These are phyloP conservation scores for Gymnocheta viridis DNA, from an alignment of 2,888 invertebrate species.

Conservation along the genomic window DNA sequence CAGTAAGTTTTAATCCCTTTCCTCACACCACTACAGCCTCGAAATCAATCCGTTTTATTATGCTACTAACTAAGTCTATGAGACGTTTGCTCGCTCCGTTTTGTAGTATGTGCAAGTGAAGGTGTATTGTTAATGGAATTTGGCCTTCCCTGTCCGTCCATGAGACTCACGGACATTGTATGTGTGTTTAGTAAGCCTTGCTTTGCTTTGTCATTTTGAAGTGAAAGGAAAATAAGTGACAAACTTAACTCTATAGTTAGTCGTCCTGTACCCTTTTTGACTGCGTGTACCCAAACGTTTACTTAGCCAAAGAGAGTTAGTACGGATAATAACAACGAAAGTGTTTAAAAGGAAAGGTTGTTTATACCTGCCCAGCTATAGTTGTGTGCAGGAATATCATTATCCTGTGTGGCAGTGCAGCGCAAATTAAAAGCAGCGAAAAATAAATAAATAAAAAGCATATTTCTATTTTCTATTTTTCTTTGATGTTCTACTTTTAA, in stretches of 20 bases:
- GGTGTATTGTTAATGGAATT: background rate
- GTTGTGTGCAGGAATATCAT: no score
- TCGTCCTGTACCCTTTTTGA: conserved; percentile 30
- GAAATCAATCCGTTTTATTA: conserved; percentile 43
- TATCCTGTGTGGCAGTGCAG: conserved; percentile 25
- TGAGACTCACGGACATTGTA: background rate
- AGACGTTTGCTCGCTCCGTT: background rate
- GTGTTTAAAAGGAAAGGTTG: conserved; percentile 34
- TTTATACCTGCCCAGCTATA: conserved; percentile 28
- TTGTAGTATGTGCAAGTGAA: background rate
- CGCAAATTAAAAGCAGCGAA: background rate
- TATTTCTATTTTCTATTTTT: no score
- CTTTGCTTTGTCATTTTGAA: conserved; percentile 29
- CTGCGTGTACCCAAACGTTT: background rate
- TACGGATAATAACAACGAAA: conserved; percentile 34
- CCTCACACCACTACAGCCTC: conserved; percentile 7
- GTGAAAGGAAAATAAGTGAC: conserved; percentile 16
- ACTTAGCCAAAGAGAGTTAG: conserved; percentile 18
- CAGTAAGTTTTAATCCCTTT: conserved; percentile 46
- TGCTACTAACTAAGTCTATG: background rate
- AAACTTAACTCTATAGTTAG: conserved; percentile 34
- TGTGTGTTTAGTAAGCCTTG: conserved; percentile 19
- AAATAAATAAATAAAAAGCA: background rate
- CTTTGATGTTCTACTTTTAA: no score
- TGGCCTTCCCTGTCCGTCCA: background rate